Percentiles rank a stretch among this genome's conserved stretches.
These are phyloP conservation scores for Heliconius eleuchia DNA, from an alignment of 1,140 invertebrate species.

Conservation along the genomic window DNA sequence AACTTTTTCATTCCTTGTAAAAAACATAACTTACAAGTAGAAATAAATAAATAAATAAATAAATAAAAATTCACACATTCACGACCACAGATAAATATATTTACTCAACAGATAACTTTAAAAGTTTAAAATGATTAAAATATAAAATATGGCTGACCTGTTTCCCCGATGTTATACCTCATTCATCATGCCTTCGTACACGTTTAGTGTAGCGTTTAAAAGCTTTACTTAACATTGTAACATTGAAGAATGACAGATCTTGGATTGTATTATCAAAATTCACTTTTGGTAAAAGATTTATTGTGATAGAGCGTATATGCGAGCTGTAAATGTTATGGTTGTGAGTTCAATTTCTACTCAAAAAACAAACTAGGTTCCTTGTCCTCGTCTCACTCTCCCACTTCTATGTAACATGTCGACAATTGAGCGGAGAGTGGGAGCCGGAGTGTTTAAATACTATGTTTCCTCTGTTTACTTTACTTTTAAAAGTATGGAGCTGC, in stretches of 20 bases:
- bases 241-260: slow-evolving; percentile 15
- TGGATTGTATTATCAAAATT: neutral
- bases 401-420: no score
- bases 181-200: slow-evolving; percentile 30
- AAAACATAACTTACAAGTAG: no score
- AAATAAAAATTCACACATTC: neutral
- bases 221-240: slow-evolving; percentile 19
- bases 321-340: neutral
- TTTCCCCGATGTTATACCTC: slow-evolving; percentile 10
- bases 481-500: no score
- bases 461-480: no score
- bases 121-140: slow-evolving; percentile 10
- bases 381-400: no score
- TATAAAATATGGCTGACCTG: slow-evolving; percentile 3
- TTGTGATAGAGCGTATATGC: neutral
- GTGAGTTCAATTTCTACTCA: no score
- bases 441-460: no score
- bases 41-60: neutral
- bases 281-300: neutral
- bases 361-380: no score
- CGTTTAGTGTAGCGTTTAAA: slow-evolving; percentile 26
- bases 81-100: neutral
- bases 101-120: neutral
- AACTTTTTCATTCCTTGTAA: no score
- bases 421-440: no score